Conservation (phyloP, 2,113 vertebrate species). For the Xiphophorus hellerii region DNA sequence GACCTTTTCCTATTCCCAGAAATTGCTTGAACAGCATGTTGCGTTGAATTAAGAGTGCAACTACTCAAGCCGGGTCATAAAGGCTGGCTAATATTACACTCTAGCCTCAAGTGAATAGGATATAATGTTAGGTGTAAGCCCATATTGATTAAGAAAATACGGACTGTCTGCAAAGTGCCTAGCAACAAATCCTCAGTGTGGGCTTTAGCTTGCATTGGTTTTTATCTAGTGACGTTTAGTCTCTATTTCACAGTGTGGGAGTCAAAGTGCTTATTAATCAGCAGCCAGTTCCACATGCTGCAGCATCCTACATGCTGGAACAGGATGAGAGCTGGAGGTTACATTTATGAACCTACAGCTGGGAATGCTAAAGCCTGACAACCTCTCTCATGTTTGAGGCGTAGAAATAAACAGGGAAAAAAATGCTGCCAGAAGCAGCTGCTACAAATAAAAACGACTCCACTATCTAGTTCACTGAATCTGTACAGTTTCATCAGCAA, state of each 20-base stretch:
- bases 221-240: constrained; percentile 32
- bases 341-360: constrained; percentile 31
- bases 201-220: constrained; percentile 29
- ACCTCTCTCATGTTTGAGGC: constrained; percentile 8
- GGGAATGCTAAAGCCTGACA: constrained; percentile 14
- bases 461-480: not conserved
- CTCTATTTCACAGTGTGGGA: constrained; percentile 51
- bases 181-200: constrained; percentile 37
- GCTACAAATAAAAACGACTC: not conserved
- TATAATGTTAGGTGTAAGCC: constrained; percentile 1
- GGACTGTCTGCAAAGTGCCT: constrained; percentile 15
- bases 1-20: constrained; percentile 24
- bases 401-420: not conserved
- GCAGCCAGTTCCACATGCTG: constrained; percentile 50
- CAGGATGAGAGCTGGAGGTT: constrained; percentile 51
- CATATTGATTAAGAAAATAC: constrained; percentile 24
- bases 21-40: constrained; percentile 17
- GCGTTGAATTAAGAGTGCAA: constrained; percentile 11
- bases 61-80: constrained; percentile 11
- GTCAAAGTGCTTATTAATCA: constrained; percentile 58
- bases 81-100: constrained; percentile 3
- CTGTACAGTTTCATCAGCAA: not conserved
- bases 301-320: constrained; percentile 52
- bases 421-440: constrained; percentile 29
- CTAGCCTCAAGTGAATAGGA: constrained; percentile 1